Conservation (phyloP, 2,797 vertebrate genomes). For the Pangasius mekongensis region DNA sequence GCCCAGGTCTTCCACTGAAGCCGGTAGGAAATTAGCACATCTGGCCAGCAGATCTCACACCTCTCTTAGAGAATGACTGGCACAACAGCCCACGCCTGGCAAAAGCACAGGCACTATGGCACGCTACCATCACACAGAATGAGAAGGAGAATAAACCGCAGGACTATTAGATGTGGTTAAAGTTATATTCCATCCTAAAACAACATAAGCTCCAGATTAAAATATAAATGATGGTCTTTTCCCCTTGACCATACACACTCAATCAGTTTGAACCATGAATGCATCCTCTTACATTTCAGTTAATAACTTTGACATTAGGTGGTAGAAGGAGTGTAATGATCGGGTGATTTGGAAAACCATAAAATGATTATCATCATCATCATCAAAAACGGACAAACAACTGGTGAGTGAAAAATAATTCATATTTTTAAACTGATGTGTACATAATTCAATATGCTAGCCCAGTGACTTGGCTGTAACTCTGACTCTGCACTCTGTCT, state of each 20-base stretch:
- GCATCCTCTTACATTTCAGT: background rate
- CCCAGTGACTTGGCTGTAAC: background rate
- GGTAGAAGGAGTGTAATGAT: background rate
- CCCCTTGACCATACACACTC: background rate
- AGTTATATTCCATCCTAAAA: slow-evolving; percentile 10
- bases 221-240: background rate
- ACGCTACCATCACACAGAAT: background rate
- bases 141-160: slow-evolving; percentile 6
- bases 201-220: background rate
- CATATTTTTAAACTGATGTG: background rate
- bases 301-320: background rate
- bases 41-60: slow-evolving; percentile 58
- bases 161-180: background rate
- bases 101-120: slow-evolving; percentile 20
- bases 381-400: background rate
- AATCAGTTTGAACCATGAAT: background rate
- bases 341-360: background rate
- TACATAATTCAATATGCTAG: background rate
- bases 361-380: background rate
- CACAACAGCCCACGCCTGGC: slow-evolving; percentile 19
- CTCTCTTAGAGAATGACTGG: slow-evolving; percentile 33
- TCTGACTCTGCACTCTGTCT: too few relatives aligned
- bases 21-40: slow-evolving; percentile 53
- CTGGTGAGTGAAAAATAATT: background rate
- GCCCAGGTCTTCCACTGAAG: slow-evolving; percentile 36